Conservation (phyloP, 1,140 invertebrate species). For the Meteorus sp. region DNA sequence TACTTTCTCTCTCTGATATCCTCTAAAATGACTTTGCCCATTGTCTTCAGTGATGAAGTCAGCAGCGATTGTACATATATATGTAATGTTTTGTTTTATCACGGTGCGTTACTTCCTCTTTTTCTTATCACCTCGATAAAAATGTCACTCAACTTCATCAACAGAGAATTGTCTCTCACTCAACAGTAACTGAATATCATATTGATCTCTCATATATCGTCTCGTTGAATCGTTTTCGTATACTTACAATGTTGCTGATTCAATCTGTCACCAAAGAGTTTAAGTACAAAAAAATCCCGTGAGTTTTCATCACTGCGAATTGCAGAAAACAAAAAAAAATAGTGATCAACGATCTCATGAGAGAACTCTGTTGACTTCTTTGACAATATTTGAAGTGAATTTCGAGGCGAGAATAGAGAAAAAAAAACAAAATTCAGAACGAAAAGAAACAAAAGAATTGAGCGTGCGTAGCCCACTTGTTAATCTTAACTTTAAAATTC, state of each 20-base stretch:
- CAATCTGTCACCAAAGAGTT: neutral
- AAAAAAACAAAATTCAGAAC: neutral
- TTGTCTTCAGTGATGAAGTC: too few relatives aligned
- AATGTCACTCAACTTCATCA: too few relatives aligned
- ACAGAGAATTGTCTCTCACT: too few relatives aligned
- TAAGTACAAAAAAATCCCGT: constrained; percentile 1
- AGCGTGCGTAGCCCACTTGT: neutral
- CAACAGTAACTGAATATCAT: neutral
- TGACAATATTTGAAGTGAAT: neutral
- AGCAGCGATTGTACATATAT: too few relatives aligned
- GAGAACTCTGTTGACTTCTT: neutral
- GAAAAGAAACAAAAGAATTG: neutral
- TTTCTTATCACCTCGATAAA: too few relatives aligned
- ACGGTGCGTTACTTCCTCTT: too few relatives aligned
- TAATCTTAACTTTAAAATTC: neutral
- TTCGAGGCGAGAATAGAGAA: neutral
- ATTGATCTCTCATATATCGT: neutral
- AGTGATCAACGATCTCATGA: neutral
- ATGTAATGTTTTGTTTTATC: too few relatives aligned
- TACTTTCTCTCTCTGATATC: too few relatives aligned
- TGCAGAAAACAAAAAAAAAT: too few relatives aligned
- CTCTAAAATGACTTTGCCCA: too few relatives aligned
- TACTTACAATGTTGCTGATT: neutral
- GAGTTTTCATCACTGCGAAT: neutral
- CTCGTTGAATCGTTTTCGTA: too few relatives aligned